Base-by-base conservation (phyloP, 2,797 vertebrate genomes). In the Microtus californicus region DNA sequence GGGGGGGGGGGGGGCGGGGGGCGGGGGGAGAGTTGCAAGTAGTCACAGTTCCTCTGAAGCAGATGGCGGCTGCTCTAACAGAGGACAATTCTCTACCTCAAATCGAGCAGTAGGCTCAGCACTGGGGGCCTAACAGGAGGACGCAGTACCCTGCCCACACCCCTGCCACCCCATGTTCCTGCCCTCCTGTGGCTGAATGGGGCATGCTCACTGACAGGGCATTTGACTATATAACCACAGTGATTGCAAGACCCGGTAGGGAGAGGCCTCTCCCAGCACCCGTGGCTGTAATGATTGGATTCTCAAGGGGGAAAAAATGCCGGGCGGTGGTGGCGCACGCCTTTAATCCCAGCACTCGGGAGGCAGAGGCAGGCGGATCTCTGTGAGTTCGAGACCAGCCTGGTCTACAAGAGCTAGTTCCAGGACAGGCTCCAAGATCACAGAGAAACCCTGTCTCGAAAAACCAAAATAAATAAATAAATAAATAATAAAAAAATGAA, bases 191-290 rank as follows among this genome's bases (percentile, higher is more conserved):
- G 37, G 8, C 61, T 9, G 67, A 45, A 59, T 1, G 0, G 15
- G 17, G 27, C 19, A 8, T 5, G 1, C 0, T 71, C 21, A 77
- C 25, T 12, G 54, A 21, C 14, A 2, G 5, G 89, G 48, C 5
- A 0, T 1, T 0, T 8, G 14, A 21, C 19, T 0, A 15, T 21
- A 34, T 7, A n/a, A 5, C 45, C 13, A 23, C 0, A 3, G 69
- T 17, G 37, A 77, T 27, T 19, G 3, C 4, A 21, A 23, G 80
- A 48, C 0, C 1, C 29, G 0, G 0, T 8, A 37, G 4, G 77
- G 54, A 19, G 61, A 37, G 19, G 13, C 2, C 6, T 43, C 69
- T 78, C 73, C 56, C 1, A 0, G 25, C 1, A 8, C 54, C 3
- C 4, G 14, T 13, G 81, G 59, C 14, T 21, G 27, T 81, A 1